Evolutionary conservation across 2,113 vertebrate species (phyloP).

Genomic region (Ceyx cyanopectus): DNA sequence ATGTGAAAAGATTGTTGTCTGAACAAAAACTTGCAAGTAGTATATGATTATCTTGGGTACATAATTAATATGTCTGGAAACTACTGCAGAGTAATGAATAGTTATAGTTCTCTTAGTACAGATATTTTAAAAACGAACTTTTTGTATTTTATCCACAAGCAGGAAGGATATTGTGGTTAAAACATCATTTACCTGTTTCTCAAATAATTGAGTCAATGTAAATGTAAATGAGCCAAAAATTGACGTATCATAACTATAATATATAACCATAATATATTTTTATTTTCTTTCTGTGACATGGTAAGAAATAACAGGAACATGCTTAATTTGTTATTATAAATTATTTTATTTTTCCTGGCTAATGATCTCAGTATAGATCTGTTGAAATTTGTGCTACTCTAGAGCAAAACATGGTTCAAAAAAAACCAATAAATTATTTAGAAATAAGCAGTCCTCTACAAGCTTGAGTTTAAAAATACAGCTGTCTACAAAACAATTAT

Average conservation of each 20-base stretch:
- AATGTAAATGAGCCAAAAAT: not conserved
- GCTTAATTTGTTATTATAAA: not conserved
- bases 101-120: not conserved
- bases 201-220: not conserved
- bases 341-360: not conserved
- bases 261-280: not conserved
- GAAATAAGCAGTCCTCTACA: not conserved
- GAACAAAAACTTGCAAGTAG: not conserved
- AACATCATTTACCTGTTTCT: not conserved
- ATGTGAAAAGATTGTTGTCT: not conserved
- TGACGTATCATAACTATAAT: not conserved
- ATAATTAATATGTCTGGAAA: not conserved
- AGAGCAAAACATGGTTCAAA: not conserved
- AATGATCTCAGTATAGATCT: not conserved
- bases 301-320: not conserved
- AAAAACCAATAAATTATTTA: not conserved
- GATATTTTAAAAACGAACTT: not conserved
- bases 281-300: not conserved
- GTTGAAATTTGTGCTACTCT: not conserved
- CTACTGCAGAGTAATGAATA: not conserved
- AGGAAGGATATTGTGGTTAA: not conserved
- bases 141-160: not conserved
- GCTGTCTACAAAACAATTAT: not conserved
- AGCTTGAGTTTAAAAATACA: not conserved
- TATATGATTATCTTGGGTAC: not conserved